Evolutionary conservation across 2,888 invertebrate species (phyloP).

Genomic region (Tenthredo scrophulariae): DNA sequence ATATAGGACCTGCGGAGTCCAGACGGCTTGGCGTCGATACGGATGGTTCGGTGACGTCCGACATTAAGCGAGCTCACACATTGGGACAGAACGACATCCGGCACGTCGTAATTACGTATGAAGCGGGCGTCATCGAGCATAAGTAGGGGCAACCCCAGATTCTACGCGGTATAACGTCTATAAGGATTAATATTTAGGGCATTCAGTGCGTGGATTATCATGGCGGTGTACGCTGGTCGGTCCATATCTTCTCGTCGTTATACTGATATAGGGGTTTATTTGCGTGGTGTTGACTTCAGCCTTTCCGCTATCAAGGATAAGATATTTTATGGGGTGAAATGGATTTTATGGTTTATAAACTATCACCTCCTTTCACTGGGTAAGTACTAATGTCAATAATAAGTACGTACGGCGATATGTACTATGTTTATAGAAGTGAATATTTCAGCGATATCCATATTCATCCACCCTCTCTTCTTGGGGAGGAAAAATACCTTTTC

Average conservation of each 20-base stretch:
- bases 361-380: conserved; percentile 64
- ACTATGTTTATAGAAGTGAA: not conserved
- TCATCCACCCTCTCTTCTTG: no score
- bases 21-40: conserved; percentile 41
- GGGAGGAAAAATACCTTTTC: no score
- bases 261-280: conserved; percentile 46
- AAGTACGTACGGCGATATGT: not conserved
- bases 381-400: conserved; percentile 60
- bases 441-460: not conserved
- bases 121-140: conserved; percentile 39
- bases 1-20: not conserved
- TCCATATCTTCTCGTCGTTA: conserved; percentile 38
- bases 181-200: conserved; percentile 65
- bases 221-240: conserved; percentile 57
- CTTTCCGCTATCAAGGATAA: conserved; percentile 58
- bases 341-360: conserved; percentile 65
- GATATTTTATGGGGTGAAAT: conserved; percentile 56
- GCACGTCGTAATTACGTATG: conserved; percentile 37
- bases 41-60: conserved; percentile 27
- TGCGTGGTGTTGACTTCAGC: conserved; percentile 55
- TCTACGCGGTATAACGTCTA: not conserved
- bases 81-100: conserved; percentile 33
- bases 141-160: conserved; percentile 47
- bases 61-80: not conserved
- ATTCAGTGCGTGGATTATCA: conserved; percentile 63